Percentiles rank a stretch among this genome's conserved stretches.
Conservation (phyloP, 2,797 vertebrate genomes). For the Takifugu rubripes region DNA sequence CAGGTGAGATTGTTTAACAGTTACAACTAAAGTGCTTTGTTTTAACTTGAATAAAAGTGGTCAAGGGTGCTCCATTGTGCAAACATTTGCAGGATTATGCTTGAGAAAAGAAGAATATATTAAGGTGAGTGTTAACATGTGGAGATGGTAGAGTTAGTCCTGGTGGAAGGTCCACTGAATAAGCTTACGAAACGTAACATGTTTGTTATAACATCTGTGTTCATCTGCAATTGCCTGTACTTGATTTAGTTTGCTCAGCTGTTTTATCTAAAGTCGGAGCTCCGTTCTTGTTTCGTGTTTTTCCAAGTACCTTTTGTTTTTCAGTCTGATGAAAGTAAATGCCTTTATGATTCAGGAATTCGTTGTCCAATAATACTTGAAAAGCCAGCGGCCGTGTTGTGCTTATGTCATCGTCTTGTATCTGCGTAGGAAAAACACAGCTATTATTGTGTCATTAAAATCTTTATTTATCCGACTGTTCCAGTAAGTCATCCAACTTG, state of each 20-base stretch:
- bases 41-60: slow-evolving; percentile 27
- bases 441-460: no score
- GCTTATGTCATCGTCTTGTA: no score
- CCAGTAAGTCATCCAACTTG: no score
- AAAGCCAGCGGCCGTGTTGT: no score
- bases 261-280: slow-evolving; percentile 18
- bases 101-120: slow-evolving; percentile 16
- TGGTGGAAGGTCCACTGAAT: slow-evolving; percentile 29
- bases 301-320: slow-evolving; percentile 45
- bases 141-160: slow-evolving; percentile 47
- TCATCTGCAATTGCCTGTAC: slow-evolving; percentile 33
- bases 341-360: slow-evolving; percentile 41
- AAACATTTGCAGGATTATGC: slow-evolving; percentile 21
- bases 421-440: no score
- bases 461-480: no score
- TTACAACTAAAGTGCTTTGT: slow-evolving; percentile 19
- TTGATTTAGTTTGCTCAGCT: slow-evolving; percentile 49
- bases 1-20: slow-evolving; percentile 16
- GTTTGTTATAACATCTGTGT: slow-evolving; percentile 44
- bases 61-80: slow-evolving; percentile 34
- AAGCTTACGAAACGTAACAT: slow-evolving; percentile 30
- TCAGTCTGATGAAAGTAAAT: slow-evolving; percentile 63
- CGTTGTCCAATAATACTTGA: no score
- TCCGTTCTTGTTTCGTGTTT: slow-evolving; percentile 44
- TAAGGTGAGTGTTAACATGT: slow-evolving; percentile 36